Percentiles rank a stretch among this genome's conserved stretches.
Conservation (phyloP, 2,888 invertebrate species). For the Odontomyia ornata region DNA sequence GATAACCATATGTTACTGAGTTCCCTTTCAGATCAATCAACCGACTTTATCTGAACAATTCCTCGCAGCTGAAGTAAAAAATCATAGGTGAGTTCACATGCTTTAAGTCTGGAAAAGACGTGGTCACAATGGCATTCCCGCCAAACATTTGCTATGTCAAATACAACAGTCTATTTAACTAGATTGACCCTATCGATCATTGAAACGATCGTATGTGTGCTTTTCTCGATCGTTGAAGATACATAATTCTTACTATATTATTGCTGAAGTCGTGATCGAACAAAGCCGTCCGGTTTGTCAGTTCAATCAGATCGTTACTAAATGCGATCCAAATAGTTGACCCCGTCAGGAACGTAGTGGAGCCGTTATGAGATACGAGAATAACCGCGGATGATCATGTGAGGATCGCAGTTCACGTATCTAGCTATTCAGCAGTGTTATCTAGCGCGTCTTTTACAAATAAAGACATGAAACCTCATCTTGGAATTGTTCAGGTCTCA, state of each 20-base stretch:
- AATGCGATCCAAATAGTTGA: conserved; percentile 44
- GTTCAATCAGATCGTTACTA: conserved; percentile 24
- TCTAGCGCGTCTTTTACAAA: conserved; percentile 40
- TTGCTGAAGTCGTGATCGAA: conserved; percentile 36
- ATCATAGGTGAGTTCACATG: neutral
- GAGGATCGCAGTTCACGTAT: conserved; percentile 33
- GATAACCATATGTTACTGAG: neutral
- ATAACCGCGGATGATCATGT: conserved; percentile 39
- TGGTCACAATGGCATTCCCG: neutral
- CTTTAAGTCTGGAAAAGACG: neutral
- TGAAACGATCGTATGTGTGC: conserved; percentile 33
- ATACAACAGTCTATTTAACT: conserved; percentile 35
- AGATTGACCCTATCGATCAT: conserved; percentile 35
- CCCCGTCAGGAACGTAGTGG: conserved; percentile 14
- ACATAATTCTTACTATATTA: conserved; percentile 1
- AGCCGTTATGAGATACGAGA: conserved; percentile 30
- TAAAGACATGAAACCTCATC: conserved; percentile 44
- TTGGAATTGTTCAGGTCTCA: neutral
- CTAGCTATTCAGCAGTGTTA: conserved; percentile 2
- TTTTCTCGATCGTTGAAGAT: conserved; percentile 3
- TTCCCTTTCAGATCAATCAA: neutral
- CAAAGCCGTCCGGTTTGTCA: conserved; percentile 19
- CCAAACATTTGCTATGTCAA: conserved; percentile 42
- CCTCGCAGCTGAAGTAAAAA: neutral
- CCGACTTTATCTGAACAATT: neutral